Conservation (phyloP, 2,113 vertebrate genomes). For the Paratilapia polleni region DNA sequence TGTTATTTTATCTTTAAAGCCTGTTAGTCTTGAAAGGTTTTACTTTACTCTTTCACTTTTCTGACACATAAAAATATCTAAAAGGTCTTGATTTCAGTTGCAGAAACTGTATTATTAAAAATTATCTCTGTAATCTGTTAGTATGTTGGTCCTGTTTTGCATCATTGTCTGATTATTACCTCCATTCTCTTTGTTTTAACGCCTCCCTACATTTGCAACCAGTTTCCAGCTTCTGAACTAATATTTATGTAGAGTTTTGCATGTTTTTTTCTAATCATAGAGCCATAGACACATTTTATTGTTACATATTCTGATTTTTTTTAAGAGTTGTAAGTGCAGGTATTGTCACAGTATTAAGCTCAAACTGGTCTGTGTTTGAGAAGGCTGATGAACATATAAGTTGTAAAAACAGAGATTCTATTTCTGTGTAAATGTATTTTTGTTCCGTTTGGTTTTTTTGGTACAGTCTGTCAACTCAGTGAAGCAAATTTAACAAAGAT, state of each 20-base stretch:
- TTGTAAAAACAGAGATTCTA: background rate
- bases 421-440: background rate
- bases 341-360: conserved; percentile 12
- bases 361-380: background rate
- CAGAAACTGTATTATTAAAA: background rate
- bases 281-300: conserved; percentile 2
- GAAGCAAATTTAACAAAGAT: background rate
- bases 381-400: background rate
- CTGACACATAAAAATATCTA: background rate
- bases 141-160: background rate
- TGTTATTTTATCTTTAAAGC: background rate
- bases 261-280: conserved; percentile 36
- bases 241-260: conserved; percentile 45
- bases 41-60: background rate
- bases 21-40: background rate
- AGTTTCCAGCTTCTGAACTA: background rate
- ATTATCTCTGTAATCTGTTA: background rate
- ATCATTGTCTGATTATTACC: background rate
- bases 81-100: background rate
- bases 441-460: background rate
- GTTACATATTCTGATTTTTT: background rate
- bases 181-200: background rate
- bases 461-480: background rate
- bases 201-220: background rate
- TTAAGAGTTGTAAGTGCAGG: background rate